Evolutionary conservation across 2,797 vertebrate genomes (phyloP), one percentile per base, ranked within the genome.

Genomic region (Cossypha caffra): DNA sequence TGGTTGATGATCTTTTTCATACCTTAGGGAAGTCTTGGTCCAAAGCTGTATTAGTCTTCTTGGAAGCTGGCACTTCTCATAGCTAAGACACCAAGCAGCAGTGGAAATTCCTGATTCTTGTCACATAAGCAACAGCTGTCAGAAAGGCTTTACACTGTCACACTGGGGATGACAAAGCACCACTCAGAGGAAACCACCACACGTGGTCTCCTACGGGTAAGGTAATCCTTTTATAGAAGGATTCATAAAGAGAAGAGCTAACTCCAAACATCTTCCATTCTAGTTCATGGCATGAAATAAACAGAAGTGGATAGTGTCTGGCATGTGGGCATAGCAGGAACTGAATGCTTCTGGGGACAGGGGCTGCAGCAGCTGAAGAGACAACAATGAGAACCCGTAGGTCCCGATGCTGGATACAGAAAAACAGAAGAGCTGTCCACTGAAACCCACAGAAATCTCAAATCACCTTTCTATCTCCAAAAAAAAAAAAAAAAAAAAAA

Each of bases 211-310:
- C 64, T 54, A 42, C 24, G 57, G 37, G 52, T 45, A 91, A 88
- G 58, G 79, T 72, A 95, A 91, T 86, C 85, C 90, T 93, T 95
- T 84, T 95, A 91, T 55, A 94, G 94, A 86, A 88, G 50, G 73
- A 90, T 42, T 91, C 83, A 64, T 58, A 33, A 55, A 66, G 59
- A 90, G 47, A 28, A 84, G 35, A 54, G 64, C 55, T 94, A 92
- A 84, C 74, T 88, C 42, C 87, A 86, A 92, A 81, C 58, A 69
- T 45, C 76, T 80, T 86, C 93, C 69, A 83, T 78, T 78, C 82
- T 29, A 62, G 66, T 52, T 72, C 67, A 62, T 31, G 45, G 76
- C 69, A 86, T 10, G 40, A 73, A 88, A 86, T 82, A 92, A 93
- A 81, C 37, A 90, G 68, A 88, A 47, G 31, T 80, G 71, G 82